These are phyloP conservation scores for Sericinus montela DNA, from an alignment of 2,888 invertebrate species.

Conservation along the genomic window DNA sequence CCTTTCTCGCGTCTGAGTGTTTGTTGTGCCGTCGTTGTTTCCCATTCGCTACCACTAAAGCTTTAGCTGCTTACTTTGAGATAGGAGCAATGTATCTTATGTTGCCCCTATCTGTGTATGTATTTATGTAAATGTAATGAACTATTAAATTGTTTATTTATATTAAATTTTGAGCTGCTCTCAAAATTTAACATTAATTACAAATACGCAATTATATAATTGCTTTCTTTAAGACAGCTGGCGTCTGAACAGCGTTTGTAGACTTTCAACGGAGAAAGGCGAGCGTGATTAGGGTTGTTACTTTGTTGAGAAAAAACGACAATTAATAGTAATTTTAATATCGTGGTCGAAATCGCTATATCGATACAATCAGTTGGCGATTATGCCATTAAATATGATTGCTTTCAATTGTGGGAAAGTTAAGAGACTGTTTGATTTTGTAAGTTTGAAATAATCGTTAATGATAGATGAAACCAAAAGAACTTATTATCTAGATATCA, in stretches of 20 bases:
- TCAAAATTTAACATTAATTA: neutral
- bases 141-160: neutral
- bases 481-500: too few relatives aligned
- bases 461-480: too few relatives aligned
- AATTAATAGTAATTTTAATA: slow-evolving; percentile 9
- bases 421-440: too few relatives aligned
- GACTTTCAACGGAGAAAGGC: slow-evolving; percentile 18
- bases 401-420: too few relatives aligned
- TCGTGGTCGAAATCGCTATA: slow-evolving; percentile 6
- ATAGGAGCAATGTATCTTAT: too few relatives aligned
- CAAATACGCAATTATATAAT: neutral
- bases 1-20: too few relatives aligned
- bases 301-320: neutral
- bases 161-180: neutral
- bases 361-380: slow-evolving; percentile 3
- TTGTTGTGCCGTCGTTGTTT: too few relatives aligned
- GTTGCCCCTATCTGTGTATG: too few relatives aligned
- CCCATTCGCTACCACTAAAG: too few relatives aligned
- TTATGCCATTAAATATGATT: neutral
- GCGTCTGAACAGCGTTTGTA: slow-evolving; percentile 4
- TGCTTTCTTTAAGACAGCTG: neutral
- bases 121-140: neutral
- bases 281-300: slow-evolving; percentile 8
- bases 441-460: too few relatives aligned
- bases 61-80: too few relatives aligned